phyloP scores from a whole-genome alignment of 2,888 invertebrate genomes.

The Caenorhabditis sp. region DNA sequence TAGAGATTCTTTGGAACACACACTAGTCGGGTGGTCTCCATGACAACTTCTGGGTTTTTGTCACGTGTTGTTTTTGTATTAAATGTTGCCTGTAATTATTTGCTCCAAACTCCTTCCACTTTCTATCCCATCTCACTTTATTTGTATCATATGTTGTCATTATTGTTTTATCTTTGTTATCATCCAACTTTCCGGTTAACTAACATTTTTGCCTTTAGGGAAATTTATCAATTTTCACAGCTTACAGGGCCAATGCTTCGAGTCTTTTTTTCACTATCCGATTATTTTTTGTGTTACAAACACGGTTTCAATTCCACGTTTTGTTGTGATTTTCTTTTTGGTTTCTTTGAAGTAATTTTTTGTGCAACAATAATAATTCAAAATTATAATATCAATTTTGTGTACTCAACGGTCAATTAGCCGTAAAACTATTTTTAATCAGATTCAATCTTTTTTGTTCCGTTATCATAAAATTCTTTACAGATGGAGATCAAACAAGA shows the following conservation, averaged over 20 bases:
- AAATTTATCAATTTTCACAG: no score
- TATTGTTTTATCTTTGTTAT: background rate
- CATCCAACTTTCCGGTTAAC: background rate
- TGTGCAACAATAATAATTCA: no score
- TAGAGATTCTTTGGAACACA: no score
- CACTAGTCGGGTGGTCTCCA: no score
- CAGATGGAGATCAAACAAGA: background rate
- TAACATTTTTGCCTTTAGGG: background rate
- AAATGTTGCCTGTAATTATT: background rate
- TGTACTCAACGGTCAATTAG: no score
- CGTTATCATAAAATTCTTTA: background rate
- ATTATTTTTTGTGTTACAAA: background rate
- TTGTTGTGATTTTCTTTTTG: background rate
- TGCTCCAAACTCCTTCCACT: background rate
- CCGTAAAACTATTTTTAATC: no score
- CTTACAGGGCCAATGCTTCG: background rate
- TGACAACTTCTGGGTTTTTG: background rate
- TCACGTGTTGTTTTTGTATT: background rate
- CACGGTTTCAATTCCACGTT: background rate
- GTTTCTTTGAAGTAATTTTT: background rate
- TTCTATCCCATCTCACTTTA: background rate
- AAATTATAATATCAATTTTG: no score
- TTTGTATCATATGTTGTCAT: background rate
- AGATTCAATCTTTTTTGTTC: no score
- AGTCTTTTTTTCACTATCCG: background rate